Percentiles rank a stretch among this genome's conserved stretches.
Evolutionary conservation across 2,113 vertebrate species (phyloP).

Genomic region (Phalacrocorax aristotelis): DNA sequence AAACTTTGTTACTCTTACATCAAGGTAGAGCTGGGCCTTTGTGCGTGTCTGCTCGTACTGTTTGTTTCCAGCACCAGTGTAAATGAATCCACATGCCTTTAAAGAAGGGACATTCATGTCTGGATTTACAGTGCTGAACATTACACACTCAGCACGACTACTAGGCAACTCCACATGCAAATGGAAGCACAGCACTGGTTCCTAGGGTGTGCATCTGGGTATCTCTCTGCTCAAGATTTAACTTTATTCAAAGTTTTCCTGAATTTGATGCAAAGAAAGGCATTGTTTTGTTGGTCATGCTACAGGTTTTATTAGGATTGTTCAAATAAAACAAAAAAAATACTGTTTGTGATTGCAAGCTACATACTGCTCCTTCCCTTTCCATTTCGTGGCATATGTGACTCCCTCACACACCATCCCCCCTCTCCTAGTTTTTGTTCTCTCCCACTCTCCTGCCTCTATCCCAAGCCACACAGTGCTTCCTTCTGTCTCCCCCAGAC

Average conservation of each 20-base stretch:
- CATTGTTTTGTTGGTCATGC: background rate
- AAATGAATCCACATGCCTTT: background rate
- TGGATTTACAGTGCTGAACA: background rate
- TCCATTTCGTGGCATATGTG: background rate
- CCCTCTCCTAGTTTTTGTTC: background rate
- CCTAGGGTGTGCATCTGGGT: rapidly evolving
- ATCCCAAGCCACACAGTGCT: rapidly evolving
- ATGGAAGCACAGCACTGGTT: background rate
- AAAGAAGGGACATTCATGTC: background rate
- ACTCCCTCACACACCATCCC: background rate
- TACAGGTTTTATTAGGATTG: background rate
- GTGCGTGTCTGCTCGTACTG: rapidly evolving
- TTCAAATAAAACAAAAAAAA: background rate
- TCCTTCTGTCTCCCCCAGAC: background rate
- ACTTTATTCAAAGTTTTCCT: background rate
- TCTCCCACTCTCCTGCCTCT: background rate
- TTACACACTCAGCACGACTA: rapidly evolving
- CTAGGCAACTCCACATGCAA: background rate
- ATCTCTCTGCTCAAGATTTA: background rate
- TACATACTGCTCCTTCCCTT: background rate
- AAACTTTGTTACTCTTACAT: background rate
- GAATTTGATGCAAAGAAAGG: background rate
- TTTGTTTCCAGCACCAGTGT: background rate
- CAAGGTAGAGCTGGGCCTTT: background rate
- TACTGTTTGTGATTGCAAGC: background rate